phyloP scores from a whole-genome alignment of 2,888 invertebrate species.

The Prionchulus punctatus region DNA sequence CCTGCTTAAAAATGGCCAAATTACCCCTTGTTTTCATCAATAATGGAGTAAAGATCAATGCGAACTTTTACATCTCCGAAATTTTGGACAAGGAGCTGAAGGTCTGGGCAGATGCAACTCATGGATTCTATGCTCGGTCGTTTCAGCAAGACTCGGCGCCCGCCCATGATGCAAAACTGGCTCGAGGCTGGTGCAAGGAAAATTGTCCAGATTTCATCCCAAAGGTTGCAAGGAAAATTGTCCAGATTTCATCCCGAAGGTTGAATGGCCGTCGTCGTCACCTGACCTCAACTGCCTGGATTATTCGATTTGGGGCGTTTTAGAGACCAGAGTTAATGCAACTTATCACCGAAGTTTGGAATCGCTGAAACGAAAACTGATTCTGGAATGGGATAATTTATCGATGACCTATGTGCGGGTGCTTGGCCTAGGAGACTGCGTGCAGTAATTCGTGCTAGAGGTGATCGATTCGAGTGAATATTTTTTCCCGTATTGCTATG shows the following conservation, averaged over 20 bases:
- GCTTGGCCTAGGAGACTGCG: not conserved
- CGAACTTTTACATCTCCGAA: not conserved
- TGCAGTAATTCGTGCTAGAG: not conserved
- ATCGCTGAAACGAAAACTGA: not conserved
- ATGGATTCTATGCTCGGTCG: not conserved
- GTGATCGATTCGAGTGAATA: not conserved
- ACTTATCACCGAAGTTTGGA: not conserved
- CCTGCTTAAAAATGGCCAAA: not conserved
- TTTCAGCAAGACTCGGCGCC: not conserved
- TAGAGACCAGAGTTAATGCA: not conserved
- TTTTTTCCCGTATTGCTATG: not conserved
- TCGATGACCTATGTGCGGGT: not conserved
- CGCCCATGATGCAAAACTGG: too few species aligned
- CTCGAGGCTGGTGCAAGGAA: too few species aligned
- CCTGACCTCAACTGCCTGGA: not conserved
- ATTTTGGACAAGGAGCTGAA: not conserved
- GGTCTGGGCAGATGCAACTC: not conserved
- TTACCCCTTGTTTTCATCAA: not conserved
- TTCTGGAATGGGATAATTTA: not conserved
- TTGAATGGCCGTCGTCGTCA: not conserved
- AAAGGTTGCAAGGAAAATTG: not conserved
- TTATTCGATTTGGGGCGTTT: not conserved
- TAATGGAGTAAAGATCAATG: not conserved
- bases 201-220: not conserved
- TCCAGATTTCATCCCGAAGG: not conserved